Conservation (phyloP, 2,888 invertebrate species). For the Scaptomyza flava region DNA sequence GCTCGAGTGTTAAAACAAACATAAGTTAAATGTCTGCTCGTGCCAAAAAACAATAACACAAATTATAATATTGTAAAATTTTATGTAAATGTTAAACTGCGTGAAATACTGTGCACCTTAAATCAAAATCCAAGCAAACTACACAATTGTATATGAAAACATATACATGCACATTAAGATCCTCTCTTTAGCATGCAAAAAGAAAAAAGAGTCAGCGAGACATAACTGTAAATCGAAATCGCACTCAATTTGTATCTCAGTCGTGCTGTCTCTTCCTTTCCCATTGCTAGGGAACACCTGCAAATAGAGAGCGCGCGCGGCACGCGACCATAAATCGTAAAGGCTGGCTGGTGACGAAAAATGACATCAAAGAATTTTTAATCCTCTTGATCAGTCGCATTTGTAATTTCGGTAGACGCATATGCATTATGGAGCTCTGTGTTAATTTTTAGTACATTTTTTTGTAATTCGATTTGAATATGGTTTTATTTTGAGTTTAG, state of each 20-base stretch:
- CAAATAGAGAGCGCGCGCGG: neutral
- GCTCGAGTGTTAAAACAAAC: neutral
- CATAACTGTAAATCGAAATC: neutral
- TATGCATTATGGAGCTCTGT: neutral
- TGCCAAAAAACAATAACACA: too few relatives aligned
- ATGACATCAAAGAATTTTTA: neutral
- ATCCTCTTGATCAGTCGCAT: neutral
- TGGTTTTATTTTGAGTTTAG: constrained; percentile 1
- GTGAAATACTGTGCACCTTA: neutral
- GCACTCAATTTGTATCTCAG: neutral
- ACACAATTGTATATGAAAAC: neutral
- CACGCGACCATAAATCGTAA: neutral
- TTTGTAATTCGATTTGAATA: neutral
- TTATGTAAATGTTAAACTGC: neutral
- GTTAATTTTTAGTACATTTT: neutral
- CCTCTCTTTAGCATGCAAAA: too few relatives aligned
- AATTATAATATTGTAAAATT: neutral
- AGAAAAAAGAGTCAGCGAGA: neutral
- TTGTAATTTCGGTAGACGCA: neutral
- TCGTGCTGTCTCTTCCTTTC: neutral
- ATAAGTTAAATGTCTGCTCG: neutral
- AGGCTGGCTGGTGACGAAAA: neutral
- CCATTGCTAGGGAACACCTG: neutral
- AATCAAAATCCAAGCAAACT: neutral
- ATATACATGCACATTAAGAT: neutral